These are phyloP conservation scores for Rhyacophila brunnea DNA, from an alignment of 1,140 invertebrate species.

Conservation along the genomic window DNA sequence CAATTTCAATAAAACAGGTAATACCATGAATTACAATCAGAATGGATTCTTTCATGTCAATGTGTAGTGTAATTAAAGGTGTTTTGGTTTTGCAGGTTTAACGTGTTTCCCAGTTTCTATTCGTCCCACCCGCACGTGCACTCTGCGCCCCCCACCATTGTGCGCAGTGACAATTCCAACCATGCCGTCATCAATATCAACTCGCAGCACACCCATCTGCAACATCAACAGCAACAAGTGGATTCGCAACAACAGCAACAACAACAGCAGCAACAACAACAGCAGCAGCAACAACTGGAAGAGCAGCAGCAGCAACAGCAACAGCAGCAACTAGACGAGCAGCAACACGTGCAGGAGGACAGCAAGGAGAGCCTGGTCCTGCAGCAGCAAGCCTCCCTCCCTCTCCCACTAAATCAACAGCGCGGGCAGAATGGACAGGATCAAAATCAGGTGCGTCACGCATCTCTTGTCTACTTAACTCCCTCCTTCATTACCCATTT, in stretches of 20 bases:
- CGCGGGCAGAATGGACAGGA: constrained; percentile 27
- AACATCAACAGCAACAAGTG: constrained; percentile 38
- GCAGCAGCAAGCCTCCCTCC: constrained; percentile 14
- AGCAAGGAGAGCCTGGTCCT: constrained; percentile 32
- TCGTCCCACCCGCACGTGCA: constrained; percentile 49
- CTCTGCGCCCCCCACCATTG: constrained; percentile 47
- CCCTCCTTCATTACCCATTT: background rate
- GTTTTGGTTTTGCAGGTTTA: constrained; percentile 30
- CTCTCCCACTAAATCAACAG: constrained; percentile 1
- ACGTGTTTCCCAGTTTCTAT: constrained; percentile 47
- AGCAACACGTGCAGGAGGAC: constrained; percentile 28
- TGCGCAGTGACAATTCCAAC: constrained; percentile 52
- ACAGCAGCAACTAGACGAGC: constrained; percentile 26
- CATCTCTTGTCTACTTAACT: background rate
- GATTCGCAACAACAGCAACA: constrained; percentile 42
- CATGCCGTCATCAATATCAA: constrained; percentile 53
- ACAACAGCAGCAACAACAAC: constrained; percentile 42
- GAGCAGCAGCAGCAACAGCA: constrained; percentile 34
- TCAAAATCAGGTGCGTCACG: constrained; percentile 20
- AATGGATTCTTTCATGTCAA: too few species aligned
- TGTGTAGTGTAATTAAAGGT: too few species aligned
- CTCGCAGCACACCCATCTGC: constrained; percentile 48
- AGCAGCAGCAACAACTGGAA: constrained; percentile 45
- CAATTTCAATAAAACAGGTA: too few species aligned
- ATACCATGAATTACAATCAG: too few species aligned